Conservation (phyloP, 2,888 invertebrate species). For the Lasioglossum calceatum region DNA sequence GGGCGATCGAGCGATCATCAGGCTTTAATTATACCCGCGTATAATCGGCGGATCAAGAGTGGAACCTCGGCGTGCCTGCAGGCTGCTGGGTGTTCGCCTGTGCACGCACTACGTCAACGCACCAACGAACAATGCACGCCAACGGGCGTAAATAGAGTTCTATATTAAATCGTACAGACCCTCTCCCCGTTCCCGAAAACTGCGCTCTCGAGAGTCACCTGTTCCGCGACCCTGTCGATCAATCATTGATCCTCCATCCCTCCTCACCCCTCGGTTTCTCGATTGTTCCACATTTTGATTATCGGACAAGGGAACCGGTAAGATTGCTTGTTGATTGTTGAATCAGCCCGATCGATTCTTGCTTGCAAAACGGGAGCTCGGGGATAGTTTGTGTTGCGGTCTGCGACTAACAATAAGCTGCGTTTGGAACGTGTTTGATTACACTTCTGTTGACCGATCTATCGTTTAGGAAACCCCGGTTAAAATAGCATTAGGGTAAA, state of each 20-base stretch:
- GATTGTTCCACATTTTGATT: background rate
- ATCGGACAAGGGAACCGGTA: background rate
- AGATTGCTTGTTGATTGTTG: background rate
- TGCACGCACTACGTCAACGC: conserved; percentile 16
- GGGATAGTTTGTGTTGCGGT: conserved; percentile 1
- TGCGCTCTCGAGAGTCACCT: conserved; percentile 20
- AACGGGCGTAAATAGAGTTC: conserved; percentile 36
- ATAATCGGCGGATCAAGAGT: conserved; percentile 26
- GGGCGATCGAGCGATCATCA: conserved; percentile 42
- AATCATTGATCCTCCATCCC: background rate
- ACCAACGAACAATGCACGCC: conserved; percentile 10
- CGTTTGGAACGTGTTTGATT: background rate
- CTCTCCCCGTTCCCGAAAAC: conserved; percentile 1
- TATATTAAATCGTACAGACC: conserved; percentile 32
- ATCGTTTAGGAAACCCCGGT: background rate
- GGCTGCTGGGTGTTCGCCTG: conserved; percentile 12
- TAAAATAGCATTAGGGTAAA: background rate
- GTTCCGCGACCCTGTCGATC: background rate
- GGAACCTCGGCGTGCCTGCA: conserved; percentile 19
- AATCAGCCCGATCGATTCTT: background rate
- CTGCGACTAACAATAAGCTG: background rate
- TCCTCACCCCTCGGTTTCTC: too few species aligned
- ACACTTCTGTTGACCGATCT: background rate
- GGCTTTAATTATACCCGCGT: conserved; percentile 51
- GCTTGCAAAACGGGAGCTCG: background rate